Evolutionary conservation across 2,888 invertebrate genomes (phyloP), one percentile per base, ranked within the genome.

Genomic region (Isoperla grammatica): DNA sequence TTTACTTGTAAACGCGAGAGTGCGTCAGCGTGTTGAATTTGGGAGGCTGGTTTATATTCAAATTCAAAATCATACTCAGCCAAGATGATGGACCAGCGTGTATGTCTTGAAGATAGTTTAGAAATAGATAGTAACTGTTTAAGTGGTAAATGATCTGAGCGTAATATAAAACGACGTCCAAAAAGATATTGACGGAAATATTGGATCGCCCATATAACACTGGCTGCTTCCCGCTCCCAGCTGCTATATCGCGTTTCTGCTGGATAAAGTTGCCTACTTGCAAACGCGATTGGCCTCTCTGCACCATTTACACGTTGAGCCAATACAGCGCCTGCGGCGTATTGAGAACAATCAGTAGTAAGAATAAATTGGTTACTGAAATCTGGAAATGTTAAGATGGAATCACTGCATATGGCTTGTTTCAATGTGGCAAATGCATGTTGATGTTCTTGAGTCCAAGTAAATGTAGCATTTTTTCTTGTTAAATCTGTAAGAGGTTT

Each of bases 281-380:
- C 63, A 23, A 62, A 65, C 3, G 62, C 64, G 4, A 65, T 42
- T 1, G 66, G 64, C 2, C 61, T 22, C 59, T 65, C 64, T 13
- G 56, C 56, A 2, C 60, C 63, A 15, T 64, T 56, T 11, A 35
- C n/a, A 1, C 29, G 56, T 19, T 71, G 68, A 8, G 63, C 59
- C 8, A 71, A 54, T 1, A 69, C 61, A 5, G 64, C 67, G 12
- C 67, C 69, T 4, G 70, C 56, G 3, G 68, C 68, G 6, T 46
- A 19, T 0, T 59, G 57, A 0, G 63, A 65, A 1, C 67, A 66
- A 58, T 71, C 68, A 0, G 67, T 68, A 9, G 65, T 63, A 1
- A 70, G 54, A 11, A 66, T 62, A 22, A 66, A 67, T n/a, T 54
- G 57, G 9, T 57, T 23, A 1, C 62, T 55, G 37, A 66, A 60